phyloP scores from a whole-genome alignment of 1,140 invertebrate genomes.

The Bombus vancouverensis region DNA sequence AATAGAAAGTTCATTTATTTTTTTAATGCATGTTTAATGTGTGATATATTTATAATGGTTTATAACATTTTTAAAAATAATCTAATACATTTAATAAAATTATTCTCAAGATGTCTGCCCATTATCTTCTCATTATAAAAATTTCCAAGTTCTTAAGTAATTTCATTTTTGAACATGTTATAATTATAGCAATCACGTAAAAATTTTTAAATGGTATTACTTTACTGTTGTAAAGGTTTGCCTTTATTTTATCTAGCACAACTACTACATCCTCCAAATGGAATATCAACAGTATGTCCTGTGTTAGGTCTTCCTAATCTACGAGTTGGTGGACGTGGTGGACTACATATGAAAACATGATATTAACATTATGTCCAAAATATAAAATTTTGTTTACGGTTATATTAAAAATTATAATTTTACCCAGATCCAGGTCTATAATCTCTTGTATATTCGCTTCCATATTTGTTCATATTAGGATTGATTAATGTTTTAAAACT shows the following conservation, averaged over 20 bases:
- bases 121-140: not conserved
- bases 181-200: not conserved
- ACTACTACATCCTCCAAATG: conserved; percentile 73
- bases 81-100: conserved; percentile 50
- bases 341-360: conserved; percentile 37
- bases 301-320: conserved; percentile 65
- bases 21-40: conserved; percentile 16
- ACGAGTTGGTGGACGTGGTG: conserved; percentile 59
- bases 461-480: conserved; percentile 57
- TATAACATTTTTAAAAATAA: conserved; percentile 50
- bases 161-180: not conserved
- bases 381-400: not conserved
- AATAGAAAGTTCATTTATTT: conserved; percentile 5
- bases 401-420: conserved; percentile 1
- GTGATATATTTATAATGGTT: conserved; percentile 54
- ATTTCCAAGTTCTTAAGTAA: not conserved
- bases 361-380: not conserved
- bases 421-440: conserved; percentile 70
- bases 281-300: conserved; percentile 64
- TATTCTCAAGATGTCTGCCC: not conserved
- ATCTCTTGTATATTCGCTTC: conserved; percentile 58
- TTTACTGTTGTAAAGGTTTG: not conserved
- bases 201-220: conserved; percentile 3
- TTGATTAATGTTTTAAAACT: conserved; percentile 71
- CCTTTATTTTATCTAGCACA: conserved; percentile 57